Percentiles rank a stretch among this genome's conserved stretches.
These are phyloP conservation scores for Cyrtonyx montezumae DNA, from an alignment of 2,113 vertebrate genomes.

Conservation along the genomic window DNA sequence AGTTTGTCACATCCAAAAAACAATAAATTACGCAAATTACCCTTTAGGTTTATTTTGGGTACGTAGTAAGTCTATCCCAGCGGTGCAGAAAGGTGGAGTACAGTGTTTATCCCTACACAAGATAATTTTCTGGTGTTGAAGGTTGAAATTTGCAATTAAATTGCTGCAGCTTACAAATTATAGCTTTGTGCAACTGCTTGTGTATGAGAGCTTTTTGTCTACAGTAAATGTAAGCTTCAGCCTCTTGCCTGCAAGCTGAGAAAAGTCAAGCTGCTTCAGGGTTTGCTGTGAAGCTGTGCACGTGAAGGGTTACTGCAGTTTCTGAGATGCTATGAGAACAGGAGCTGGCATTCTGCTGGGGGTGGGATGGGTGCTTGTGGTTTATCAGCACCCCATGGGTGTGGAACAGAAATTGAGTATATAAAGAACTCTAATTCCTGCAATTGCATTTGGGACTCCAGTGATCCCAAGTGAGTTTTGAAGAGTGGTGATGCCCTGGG, in stretches of 20 bases:
- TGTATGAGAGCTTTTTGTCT: not conserved
- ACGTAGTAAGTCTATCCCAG: not conserved
- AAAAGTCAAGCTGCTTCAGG: not conserved
- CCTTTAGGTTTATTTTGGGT: not conserved
- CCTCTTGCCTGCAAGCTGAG: not conserved
- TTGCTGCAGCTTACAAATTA: not conserved
- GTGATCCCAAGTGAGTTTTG: not conserved
- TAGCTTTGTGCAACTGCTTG: not conserved
- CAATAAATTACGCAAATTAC: not conserved
- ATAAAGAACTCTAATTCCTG: not conserved
- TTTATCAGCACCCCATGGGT: accelerated
- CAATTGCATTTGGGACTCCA: not conserved
- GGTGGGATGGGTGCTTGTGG: not conserved
- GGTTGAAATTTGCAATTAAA: not conserved
- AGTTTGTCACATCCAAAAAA: not conserved
- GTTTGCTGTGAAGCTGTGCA: not conserved
- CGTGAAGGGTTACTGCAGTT: not conserved
- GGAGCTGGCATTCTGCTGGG: not conserved
- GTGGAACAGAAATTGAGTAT: too few relatives aligned
- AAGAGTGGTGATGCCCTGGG: too few relatives aligned
- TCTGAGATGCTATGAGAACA: accelerated
- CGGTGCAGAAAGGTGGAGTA: not conserved
- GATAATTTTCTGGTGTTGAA: not conserved
- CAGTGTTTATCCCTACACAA: not conserved
- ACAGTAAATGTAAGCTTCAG: not conserved